Conservation (phyloP, 2,797 vertebrate genomes). For the Mormyrops boulengeri region DNA sequence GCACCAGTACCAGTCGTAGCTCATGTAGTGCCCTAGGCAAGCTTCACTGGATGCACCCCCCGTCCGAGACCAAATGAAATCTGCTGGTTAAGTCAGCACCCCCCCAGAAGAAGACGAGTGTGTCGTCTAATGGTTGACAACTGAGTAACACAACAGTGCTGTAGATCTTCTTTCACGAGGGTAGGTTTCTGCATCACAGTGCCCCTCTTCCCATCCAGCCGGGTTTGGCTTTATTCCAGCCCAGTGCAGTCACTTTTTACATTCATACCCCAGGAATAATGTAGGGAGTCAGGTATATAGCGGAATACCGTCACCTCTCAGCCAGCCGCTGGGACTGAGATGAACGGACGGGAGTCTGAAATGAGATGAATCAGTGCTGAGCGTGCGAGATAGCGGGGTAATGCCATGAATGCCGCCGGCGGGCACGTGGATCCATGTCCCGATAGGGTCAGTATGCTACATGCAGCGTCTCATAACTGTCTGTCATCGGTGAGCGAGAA, state of each 20-base stretch:
- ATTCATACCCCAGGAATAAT: neutral
- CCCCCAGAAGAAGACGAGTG: neutral
- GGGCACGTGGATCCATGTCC: neutral
- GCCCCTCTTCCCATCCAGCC: neutral
- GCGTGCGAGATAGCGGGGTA: neutral
- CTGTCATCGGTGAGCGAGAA: neutral
- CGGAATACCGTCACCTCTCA: neutral
- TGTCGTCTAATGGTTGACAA: neutral
- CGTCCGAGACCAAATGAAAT: neutral
- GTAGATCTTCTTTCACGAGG: neutral
- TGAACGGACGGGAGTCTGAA: neutral
- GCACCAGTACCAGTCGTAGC: neutral
- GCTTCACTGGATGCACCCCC: neutral
- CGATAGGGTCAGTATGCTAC: neutral
- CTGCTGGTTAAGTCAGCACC: neutral
- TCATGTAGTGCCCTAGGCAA: neutral
- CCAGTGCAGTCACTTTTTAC: neutral
- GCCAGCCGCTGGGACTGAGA: neutral
- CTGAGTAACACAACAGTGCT: neutral
- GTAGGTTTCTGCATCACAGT: neutral
- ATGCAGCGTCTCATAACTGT: neutral
- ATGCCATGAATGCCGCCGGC: neutral
- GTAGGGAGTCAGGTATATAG: neutral
- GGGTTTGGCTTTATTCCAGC: neutral
- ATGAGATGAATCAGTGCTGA: neutral